These are phyloP conservation scores for Drosophila demipolita DNA, from an alignment of 2,888 invertebrate genomes.

Conservation along the genomic window DNA sequence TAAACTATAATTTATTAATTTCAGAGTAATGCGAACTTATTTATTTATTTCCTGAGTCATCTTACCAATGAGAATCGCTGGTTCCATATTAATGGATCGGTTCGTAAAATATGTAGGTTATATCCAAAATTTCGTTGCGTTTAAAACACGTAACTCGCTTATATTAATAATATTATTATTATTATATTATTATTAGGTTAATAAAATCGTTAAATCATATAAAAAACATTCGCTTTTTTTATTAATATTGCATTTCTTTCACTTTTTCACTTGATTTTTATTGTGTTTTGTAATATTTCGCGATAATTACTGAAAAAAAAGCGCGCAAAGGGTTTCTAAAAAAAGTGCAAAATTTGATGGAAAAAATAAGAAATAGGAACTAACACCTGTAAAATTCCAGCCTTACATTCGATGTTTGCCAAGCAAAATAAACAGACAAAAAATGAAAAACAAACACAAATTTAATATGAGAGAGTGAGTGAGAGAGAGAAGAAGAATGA, in stretches of 20 bases:
- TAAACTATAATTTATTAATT: background rate
- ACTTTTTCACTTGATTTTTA: conserved; percentile 34
- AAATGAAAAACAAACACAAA: conserved; percentile 42
- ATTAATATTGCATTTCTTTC: conserved; percentile 38
- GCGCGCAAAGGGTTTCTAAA: conserved; percentile 37
- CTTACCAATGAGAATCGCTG: conserved; percentile 78
- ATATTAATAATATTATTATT: too few species aligned
- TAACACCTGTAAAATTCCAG: conserved; percentile 64
- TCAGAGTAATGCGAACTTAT: background rate
- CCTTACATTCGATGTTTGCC: conserved; percentile 36
- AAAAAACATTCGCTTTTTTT: conserved; percentile 23
- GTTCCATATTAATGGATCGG: conserved; percentile 62
- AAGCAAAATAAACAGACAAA: conserved; percentile 46
- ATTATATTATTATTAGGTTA: too few species aligned
- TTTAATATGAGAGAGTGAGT: background rate
- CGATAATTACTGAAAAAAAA: conserved; percentile 55
- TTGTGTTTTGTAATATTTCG: conserved; percentile 52
- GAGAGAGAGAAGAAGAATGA: conserved; percentile 14
- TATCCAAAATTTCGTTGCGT: conserved; percentile 55
- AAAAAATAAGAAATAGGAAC: conserved; percentile 17
- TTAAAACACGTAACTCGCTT: conserved; percentile 22
- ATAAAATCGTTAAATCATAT: conserved; percentile 61
- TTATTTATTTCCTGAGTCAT: background rate
- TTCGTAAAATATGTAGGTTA: conserved; percentile 9
- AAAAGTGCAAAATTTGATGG: conserved; percentile 44